These are phyloP conservation scores for Canis aureus DNA, from an alignment of 2,113 vertebrate genomes.

Conservation along the genomic window DNA sequence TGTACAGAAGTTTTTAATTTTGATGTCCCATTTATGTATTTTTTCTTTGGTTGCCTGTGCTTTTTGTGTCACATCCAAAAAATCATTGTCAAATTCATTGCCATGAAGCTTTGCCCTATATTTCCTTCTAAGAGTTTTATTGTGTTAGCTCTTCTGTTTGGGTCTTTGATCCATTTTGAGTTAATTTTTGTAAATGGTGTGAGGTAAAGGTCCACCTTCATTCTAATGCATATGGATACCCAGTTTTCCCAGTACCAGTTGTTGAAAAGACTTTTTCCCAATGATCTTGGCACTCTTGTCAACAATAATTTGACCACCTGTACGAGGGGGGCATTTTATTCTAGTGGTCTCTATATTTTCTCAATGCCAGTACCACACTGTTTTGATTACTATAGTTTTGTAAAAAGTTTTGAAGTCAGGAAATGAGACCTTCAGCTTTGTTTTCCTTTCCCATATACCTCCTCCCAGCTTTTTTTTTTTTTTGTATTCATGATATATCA, in stretches of 20 bases:
- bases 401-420: constrained; percentile 8
- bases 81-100: neutral
- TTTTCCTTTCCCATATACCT: neutral
- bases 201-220: neutral
- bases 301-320: neutral
- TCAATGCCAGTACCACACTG: neutral
- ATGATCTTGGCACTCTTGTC: neutral
- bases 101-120: neutral
- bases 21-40: neutral
- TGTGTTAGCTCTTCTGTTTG: constrained; percentile 23
- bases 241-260: neutral
- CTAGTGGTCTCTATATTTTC: neutral
- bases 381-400: constrained; percentile 7
- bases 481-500: neutral
- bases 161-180: neutral
- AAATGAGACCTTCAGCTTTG: neutral
- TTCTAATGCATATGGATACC: neutral
- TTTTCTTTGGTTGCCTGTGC: neutral
- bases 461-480: neutral
- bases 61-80: constrained; percentile 13
- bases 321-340: neutral
- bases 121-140: constrained; percentile 25
- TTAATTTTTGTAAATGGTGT: neutral
- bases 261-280: constrained; percentile 14
- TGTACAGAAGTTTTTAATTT: neutral